Evolutionary conservation across 2,113 vertebrate genomes (phyloP), one percentile per base, ranked within the genome.

Genomic region (Andinoacara biseriatus): DNA sequence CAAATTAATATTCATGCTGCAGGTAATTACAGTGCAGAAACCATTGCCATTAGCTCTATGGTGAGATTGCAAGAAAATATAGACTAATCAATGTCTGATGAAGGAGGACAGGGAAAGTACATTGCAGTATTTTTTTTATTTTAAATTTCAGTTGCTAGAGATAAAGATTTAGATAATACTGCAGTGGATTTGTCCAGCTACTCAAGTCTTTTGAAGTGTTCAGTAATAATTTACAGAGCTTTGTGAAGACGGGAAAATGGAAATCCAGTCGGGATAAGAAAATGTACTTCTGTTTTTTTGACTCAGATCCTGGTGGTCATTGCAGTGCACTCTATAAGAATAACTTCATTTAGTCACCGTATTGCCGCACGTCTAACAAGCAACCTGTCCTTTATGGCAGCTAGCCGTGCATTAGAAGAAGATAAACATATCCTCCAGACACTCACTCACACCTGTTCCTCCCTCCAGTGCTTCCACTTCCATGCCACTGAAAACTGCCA

Each of bases 1-100:
- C 86, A 83, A 93, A 89, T 94, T 79, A 92, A 86, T 88, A 85
- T 91, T 90, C 80, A 86, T 74, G 13, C 67, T 49, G 80, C 54
- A 57, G 81, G 84, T 91, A 92, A 92, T 92, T 89, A 89, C 69
- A 93, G 72, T 76, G 67, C 46, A 52, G 5, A 90, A 93, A 87
- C 90, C 84, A 87, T 46, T 56, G 40, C 81, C 75, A 78, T 59
- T 59, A 78, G 80, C 82, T 60, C 78, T 67, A 74, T 65, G 49
- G 40, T 33, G 54, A 74, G 69, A 81, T 78, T 76, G 74, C 78
- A 8, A 72, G 74, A 31, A 81, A 69, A 76, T 58, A 74, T 49
- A 35, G 83, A 91, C 75, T 89, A 86, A 92, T 93, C 59, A 83
- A 80, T 26, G 62, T 78, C 31, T 80, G 62, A 6, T 63, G 24